These are phyloP conservation scores for Cebus imitator DNA, from an alignment of 2,113 vertebrate genomes.

Conservation along the genomic window DNA sequence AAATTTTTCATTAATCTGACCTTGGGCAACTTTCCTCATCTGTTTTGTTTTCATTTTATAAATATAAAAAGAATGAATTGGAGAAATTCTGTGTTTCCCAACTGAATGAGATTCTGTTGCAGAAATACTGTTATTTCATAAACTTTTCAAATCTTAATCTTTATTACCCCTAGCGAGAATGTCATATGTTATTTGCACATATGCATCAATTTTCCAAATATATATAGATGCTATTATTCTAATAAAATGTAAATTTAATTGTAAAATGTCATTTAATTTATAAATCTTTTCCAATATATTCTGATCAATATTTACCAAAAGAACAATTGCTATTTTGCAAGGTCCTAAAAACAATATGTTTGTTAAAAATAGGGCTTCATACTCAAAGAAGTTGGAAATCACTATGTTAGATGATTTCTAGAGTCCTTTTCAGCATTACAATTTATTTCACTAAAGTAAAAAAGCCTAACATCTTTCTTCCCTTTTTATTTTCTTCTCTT, in stretches of 20 bases:
- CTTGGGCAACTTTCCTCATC: background rate
- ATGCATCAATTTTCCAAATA: background rate
- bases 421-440: background rate
- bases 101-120: background rate
- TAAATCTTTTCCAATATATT: background rate
- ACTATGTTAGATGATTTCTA: background rate
- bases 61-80: background rate
- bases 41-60: background rate
- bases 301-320: background rate
- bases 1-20: background rate
- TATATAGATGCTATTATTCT: background rate
- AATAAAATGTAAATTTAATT: slow-evolving; percentile 18
- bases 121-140: background rate
- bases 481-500: background rate
- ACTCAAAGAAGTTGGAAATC: background rate
- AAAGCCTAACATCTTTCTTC: background rate
- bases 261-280: background rate
- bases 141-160: background rate
- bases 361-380: background rate
- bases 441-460: background rate
- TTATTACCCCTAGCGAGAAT: background rate
- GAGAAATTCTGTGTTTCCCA: background rate
- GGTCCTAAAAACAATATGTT: background rate
- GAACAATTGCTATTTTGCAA: background rate
- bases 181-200: background rate